phyloP scores from a whole-genome alignment of 1,140 invertebrate genomes.

The Cydia pomonella region DNA sequence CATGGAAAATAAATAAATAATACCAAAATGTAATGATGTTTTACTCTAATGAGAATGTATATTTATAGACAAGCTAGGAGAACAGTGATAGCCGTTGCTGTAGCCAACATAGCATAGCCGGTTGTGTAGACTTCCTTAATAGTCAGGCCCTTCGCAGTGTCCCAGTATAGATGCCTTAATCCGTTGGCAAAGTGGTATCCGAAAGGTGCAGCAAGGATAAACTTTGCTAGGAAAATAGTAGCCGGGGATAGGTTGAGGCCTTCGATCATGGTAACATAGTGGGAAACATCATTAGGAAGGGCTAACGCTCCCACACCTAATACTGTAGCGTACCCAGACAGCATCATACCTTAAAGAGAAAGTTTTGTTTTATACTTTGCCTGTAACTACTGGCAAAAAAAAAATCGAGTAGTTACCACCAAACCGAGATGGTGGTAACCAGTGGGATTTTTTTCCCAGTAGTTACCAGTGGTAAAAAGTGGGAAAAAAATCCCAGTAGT shows the following conservation, averaged over 20 bases:
- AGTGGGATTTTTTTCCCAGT: no score
- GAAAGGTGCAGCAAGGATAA: slow-evolving; percentile 83
- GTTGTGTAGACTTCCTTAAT: slow-evolving; percentile 87
- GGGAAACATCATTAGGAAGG: slow-evolving; percentile 80
- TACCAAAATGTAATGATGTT: slow-evolving; percentile 48
- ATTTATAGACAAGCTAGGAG: slow-evolving; percentile 70
- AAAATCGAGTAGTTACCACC: no score
- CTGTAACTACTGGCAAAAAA: no score
- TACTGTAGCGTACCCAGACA: slow-evolving; percentile 79
- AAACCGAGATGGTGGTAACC: no score
- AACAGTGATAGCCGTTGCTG: slow-evolving; percentile 65
- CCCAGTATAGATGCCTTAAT: slow-evolving; percentile 88
- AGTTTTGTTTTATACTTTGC: background rate
- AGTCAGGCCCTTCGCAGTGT: slow-evolving; percentile 85
- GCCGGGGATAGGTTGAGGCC: slow-evolving; percentile 79
- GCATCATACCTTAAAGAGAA: slow-evolving; percentile 73
- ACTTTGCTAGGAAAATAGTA: slow-evolving; percentile 79
- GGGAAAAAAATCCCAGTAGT: no score
- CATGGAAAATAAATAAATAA: slow-evolving; percentile 58
- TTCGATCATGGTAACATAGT: slow-evolving; percentile 81
- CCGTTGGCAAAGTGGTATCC: slow-evolving; percentile 87
- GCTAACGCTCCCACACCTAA: slow-evolving; percentile 81
- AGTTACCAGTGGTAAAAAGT: no score
- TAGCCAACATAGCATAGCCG: slow-evolving; percentile 83
- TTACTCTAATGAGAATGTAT: slow-evolving; percentile 39